Evolutionary conservation across 23 tunicate species (phyloP).

Genomic region (Aplidium turbinatum): DNA sequence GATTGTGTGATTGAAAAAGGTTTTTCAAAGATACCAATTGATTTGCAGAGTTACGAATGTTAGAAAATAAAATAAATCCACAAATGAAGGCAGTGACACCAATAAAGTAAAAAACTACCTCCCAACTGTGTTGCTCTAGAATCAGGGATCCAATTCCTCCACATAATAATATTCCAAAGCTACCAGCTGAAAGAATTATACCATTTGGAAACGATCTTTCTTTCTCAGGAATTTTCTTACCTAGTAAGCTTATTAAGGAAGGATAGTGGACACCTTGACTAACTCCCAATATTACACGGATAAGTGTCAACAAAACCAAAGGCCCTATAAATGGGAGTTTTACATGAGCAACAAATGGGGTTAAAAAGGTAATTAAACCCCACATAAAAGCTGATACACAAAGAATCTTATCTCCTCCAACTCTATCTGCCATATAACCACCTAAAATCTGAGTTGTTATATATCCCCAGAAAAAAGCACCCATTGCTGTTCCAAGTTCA

Average conservation of each 20-base stretch:
- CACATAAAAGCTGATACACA: conserved; percentile 45
- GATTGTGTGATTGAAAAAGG: conserved; percentile 19
- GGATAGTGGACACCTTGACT: conserved; percentile 86
- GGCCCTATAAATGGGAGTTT: background rate
- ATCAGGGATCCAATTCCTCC: conserved; percentile 76
- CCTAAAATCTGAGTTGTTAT: conserved; percentile 74
- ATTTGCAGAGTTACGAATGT: background rate
- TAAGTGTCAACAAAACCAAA: conserved; percentile 29
- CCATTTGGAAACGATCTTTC: conserved; percentile 61
- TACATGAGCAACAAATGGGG: conserved; percentile 55
- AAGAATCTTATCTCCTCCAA: conserved; percentile 69
- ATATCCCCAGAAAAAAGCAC: conserved; percentile 89
- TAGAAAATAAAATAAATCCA: background rate
- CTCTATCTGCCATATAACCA: conserved; percentile 73
- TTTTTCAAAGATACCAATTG: conserved; percentile 36
- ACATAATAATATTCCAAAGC: conserved; percentile 67
- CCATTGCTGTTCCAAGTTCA: conserved; percentile 76
- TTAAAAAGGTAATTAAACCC: conserved; percentile 53
- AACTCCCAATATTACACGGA: conserved; percentile 56
- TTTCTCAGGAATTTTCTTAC: conserved; percentile 43
- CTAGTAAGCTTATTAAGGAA: conserved; percentile 68
- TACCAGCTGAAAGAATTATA: conserved; percentile 52
- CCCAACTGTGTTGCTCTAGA: conserved; percentile 63
- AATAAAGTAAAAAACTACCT: conserved; percentile 54
- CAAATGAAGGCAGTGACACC: conserved; percentile 47